Percentiles rank a stretch among this genome's conserved stretches.
These are phyloP conservation scores for Albula glossodonta DNA, from an alignment of 2,113 vertebrate genomes.

Conservation along the genomic window DNA sequence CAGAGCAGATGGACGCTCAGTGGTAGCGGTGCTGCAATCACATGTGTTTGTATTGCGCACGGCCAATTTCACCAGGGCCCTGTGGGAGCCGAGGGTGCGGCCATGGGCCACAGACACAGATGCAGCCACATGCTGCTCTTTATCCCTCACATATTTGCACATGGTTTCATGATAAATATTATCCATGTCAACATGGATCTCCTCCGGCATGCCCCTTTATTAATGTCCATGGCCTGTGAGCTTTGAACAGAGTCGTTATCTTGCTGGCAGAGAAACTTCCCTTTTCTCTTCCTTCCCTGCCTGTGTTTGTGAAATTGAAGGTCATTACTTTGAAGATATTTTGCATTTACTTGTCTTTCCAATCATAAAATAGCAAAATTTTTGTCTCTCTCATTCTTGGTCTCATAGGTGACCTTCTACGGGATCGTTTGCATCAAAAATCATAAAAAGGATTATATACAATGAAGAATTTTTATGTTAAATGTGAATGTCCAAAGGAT, in stretches of 20 bases:
- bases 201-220: not conserved
- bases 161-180: slow-evolving; percentile 4
- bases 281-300: not conserved
- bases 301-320: not conserved
- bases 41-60: slow-evolving; percentile 38
- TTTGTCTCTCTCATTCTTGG: not conserved
- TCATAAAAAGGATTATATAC: not conserved
- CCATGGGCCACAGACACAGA: not conserved
- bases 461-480: not conserved
- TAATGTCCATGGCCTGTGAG: not conserved
- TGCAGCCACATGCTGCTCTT: not conserved
- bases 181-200: not conserved
- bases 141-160: not conserved
- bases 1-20: slow-evolving; percentile 47
- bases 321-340: not conserved
- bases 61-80: slow-evolving; percentile 30
- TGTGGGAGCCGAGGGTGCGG: slow-evolving; percentile 1
- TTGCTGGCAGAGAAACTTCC: not conserved
- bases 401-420: not conserved
- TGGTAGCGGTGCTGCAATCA: slow-evolving; percentile 30
- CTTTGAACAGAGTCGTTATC: not conserved
- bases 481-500: not conserved
- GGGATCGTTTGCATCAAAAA: not conserved
- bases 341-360: not conserved
- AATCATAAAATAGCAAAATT: not conserved